Evolutionary conservation across 2,888 invertebrate genomes (phyloP), one percentile per base, ranked within the genome.

Genomic region (Blastobasis adustella): DNA sequence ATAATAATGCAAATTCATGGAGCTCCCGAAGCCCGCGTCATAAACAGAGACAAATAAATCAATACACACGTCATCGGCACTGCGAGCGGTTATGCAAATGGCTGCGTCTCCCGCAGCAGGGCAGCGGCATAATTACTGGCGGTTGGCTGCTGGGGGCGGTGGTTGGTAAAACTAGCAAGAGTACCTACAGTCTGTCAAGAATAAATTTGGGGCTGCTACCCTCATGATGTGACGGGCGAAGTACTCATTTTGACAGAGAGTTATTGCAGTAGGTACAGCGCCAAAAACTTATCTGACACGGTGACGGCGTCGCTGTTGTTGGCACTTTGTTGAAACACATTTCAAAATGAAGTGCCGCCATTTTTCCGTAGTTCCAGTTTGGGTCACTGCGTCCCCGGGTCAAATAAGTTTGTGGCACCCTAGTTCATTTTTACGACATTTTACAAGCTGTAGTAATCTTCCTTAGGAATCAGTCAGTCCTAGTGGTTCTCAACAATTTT

Each of bases 31-130:
- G 9, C 37, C 23, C 23, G 23, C 37, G 46, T 10, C 37, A 45
- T 39, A 45, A 10, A 49, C 39, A 39, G 37, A 39, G 49, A 45
- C 49, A 43, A 45, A 49, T 49, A 45, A 49, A 49, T 49, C 49
- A 49, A 49, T 49, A 45, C 7, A 44, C 44, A 44, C 39, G 45
- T 49, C 49, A 49, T 9, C 45, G 9, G 39, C 49, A 49, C 45
- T 23, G 43, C 49, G 5, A 40, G 23, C 6, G 39, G 49, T 49
- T 47, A 49, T 49, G 45, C 45, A 39, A 49, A 49, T 49, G 8
- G 49, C 42, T 3, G 10, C 10, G 6, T 40, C 9, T 40, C 6
- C 40, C 9, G 9, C 6, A 40, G 6, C 6, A 6, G 7, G 9
- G 10, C 9, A 42, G 42, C n/a, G 5, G 8, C 42, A 42, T 42